Percentiles rank a stretch among this genome's conserved stretches.
Conservation (phyloP, 1,140 invertebrate species). For the Macrobrachium nipponense region DNA sequence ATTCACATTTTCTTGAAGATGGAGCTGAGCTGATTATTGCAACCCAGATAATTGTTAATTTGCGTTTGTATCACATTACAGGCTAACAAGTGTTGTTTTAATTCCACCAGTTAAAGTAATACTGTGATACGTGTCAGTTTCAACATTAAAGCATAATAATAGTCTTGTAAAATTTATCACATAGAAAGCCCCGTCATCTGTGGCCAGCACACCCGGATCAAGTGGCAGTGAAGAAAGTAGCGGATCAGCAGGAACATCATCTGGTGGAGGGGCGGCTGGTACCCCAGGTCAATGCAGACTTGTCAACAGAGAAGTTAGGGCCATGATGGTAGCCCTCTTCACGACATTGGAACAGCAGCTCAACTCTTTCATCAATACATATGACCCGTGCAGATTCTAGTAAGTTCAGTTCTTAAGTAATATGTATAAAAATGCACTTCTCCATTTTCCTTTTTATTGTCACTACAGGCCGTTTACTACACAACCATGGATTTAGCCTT, state of each 20-base stretch:
- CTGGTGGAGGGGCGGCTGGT: conserved; percentile 16
- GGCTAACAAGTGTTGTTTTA: too few relatives aligned
- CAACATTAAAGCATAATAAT: background rate
- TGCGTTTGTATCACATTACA: too few relatives aligned
- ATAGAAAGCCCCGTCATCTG: conserved; percentile 50
- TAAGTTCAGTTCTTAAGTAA: conserved; percentile 68
- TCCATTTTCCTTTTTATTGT: too few relatives aligned
- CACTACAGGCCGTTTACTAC: too few relatives aligned
- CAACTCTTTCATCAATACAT: conserved; percentile 83
- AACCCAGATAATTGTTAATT: too few relatives aligned
- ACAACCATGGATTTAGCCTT: too few relatives aligned
- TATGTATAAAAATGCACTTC: too few relatives aligned
- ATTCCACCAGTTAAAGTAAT: too few relatives aligned
- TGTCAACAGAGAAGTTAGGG: conserved; percentile 76
- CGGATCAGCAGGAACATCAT: conserved; percentile 39
- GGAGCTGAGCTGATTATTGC: too few relatives aligned
- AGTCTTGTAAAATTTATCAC: background rate
- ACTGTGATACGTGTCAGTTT: too few relatives aligned
- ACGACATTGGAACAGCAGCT: conserved; percentile 87
- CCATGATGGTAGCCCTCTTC: conserved; percentile 90
- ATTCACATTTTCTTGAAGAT: too few relatives aligned
- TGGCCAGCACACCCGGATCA: conserved; percentile 58
- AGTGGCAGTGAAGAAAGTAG: conserved; percentile 63
- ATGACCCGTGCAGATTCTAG: conserved; percentile 90
- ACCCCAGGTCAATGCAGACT: conserved; percentile 40